phyloP scores from a whole-genome alignment of 2,797 vertebrate species.

The Sebastes baramenuke region DNA sequence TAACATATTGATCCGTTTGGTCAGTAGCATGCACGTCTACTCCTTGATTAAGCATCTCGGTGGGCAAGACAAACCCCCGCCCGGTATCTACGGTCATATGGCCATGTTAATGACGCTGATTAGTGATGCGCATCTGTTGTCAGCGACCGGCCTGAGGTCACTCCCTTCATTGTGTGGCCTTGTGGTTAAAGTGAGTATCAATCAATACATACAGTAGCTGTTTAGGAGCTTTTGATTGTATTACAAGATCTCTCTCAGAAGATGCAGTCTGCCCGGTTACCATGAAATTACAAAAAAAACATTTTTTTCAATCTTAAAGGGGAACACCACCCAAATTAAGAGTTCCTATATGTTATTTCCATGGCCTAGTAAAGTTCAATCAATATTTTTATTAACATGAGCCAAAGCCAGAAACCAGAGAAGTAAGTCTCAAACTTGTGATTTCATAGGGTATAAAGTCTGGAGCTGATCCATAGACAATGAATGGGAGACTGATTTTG shows the following conservation, averaged over 20 bases:
- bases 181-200: neutral
- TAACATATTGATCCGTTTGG: slow-evolving; percentile 59
- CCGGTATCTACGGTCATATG: neutral
- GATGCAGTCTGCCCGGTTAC: neutral
- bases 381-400: too few species aligned
- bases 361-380: too few species aligned
- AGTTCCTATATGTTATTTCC: too few species aligned
- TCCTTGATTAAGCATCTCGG: slow-evolving; percentile 51
- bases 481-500: too few species aligned
- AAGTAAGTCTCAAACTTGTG: too few species aligned
- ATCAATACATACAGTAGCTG: neutral
- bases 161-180: neutral
- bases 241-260: neutral
- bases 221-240: neutral
- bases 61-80: neutral
- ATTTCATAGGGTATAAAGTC: too few species aligned
- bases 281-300: neutral
- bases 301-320: neutral
- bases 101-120: slow-evolving; percentile 35
- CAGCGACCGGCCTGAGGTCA: slow-evolving; percentile 22
- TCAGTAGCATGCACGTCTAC: neutral
- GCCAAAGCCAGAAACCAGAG: too few species aligned
- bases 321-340: neutral
- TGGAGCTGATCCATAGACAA: too few species aligned
- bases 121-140: slow-evolving; percentile 63